Conservation (phyloP, 2,113 vertebrate genomes). For the Dryoscopus gambensis region DNA sequence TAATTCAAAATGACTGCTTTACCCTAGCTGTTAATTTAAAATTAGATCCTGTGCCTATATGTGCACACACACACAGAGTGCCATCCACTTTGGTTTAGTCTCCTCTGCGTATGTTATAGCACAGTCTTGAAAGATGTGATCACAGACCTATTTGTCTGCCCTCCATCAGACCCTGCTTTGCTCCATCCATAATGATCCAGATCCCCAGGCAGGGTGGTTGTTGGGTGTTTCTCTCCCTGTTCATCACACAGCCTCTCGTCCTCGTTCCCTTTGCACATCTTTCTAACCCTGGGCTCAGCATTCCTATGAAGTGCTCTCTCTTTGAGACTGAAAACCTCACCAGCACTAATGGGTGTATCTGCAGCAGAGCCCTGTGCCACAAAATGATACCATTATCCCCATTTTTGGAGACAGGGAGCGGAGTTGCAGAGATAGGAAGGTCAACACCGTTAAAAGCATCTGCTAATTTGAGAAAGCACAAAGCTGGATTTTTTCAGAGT, state of each 20-base stretch:
- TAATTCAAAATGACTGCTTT: neutral
- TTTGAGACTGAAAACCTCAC: neutral
- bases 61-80: accelerated
- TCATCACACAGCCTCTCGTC: neutral
- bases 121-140: neutral
- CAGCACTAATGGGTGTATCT: neutral
- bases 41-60: neutral
- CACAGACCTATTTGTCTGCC: neutral
- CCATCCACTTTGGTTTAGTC: neutral
- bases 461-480: neutral
- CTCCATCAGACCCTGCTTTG: neutral
- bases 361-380: neutral
- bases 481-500: neutral
- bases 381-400: neutral
- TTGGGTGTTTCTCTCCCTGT: neutral
- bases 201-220: neutral
- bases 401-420: accelerated
- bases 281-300: neutral
- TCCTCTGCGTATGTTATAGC: neutral
- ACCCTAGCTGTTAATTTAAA: neutral
- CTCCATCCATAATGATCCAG: neutral
- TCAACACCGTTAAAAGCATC: conserved; percentile 24
- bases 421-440: neutral
- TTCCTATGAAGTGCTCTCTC: neutral
- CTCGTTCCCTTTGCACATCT: neutral